A percentile compares a stretch with the other conserved stretches of the same genome.
Conservation (phyloP, 2,113 vertebrate genomes). For the Lasiurus cinereus region DNA sequence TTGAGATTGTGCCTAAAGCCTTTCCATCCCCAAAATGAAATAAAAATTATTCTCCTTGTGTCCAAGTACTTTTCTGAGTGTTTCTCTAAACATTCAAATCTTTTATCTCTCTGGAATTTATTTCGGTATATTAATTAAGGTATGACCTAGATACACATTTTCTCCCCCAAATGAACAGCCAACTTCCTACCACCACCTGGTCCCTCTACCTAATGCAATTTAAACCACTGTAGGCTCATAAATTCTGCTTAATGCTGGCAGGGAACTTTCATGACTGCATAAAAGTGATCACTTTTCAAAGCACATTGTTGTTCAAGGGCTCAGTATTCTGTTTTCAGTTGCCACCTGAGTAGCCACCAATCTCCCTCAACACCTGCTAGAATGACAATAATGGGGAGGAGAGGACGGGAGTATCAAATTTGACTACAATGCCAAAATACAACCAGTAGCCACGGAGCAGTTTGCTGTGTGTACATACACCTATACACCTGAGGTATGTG, state of each 20-base stretch:
- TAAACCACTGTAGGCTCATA: background rate
- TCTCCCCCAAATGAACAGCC: background rate
- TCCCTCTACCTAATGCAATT: slow-evolving; percentile 15
- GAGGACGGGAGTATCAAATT: background rate
- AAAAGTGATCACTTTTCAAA: slow-evolving; percentile 69
- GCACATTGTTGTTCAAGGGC: background rate
- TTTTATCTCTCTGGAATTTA: slow-evolving; percentile 41
- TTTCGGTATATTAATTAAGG: background rate
- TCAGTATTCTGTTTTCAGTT: background rate
- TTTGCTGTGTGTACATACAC: background rate
- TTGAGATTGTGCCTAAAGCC: background rate
- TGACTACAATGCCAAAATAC: background rate
- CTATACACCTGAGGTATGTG: background rate
- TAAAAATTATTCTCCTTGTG: slow-evolving; percentile 38
- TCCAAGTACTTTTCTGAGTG: slow-evolving; percentile 7
- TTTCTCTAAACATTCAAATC: slow-evolving; percentile 29
- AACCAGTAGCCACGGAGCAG: background rate
- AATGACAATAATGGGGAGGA: slow-evolving; percentile 40
- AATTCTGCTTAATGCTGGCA: background rate
- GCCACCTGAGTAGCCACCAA: too few species aligned
- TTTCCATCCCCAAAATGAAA: slow-evolving; percentile 33
- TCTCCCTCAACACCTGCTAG: slow-evolving; percentile 49
- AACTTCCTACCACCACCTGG: background rate
- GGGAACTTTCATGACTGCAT: background rate
- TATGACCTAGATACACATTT: background rate